Percentiles rank a stretch among this genome's conserved stretches.
phyloP scores from a whole-genome alignment of 2,797 vertebrate species.

The Choloepus didactylus region DNA sequence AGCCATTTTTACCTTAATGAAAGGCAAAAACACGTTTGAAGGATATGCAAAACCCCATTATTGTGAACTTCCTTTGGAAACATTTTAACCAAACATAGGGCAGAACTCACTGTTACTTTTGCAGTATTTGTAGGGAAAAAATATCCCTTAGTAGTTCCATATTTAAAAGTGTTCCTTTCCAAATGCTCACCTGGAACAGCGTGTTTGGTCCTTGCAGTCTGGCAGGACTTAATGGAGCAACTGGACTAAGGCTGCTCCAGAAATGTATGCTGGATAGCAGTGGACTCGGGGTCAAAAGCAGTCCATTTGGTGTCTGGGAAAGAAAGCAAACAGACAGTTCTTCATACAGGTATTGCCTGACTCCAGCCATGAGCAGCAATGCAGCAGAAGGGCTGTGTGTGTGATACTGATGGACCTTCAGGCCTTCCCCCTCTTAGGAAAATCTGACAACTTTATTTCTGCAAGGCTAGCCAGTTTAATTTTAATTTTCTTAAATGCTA shows the following conservation, averaged over 20 bases:
- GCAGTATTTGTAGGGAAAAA: background rate
- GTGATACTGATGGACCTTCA: background rate
- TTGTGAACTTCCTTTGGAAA: background rate
- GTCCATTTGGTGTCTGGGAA: slow-evolving; percentile 94
- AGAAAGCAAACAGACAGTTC: slow-evolving; percentile 70
- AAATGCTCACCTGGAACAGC: slow-evolving; percentile 94
- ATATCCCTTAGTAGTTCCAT: background rate
- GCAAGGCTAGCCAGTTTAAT: background rate
- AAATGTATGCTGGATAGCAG: slow-evolving; percentile 97
- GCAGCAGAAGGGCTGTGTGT: background rate
- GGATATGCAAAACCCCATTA: background rate
- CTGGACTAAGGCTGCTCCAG: slow-evolving; percentile 97
- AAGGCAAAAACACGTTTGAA: background rate
- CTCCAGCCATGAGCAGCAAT: background rate
- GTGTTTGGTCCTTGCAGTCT: slow-evolving; percentile 95
- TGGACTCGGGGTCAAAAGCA: slow-evolving; percentile 96
- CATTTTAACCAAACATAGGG: background rate
- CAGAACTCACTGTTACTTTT: background rate
- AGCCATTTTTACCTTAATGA: background rate
- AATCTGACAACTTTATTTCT: background rate
- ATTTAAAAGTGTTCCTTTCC: background rate
- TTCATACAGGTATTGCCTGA: background rate
- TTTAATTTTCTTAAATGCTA: background rate
- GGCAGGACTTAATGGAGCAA: slow-evolving; percentile 96
- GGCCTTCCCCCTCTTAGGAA: background rate